These are phyloP conservation scores for Tetragonula carbonaria DNA, from an alignment of 2,888 invertebrate species.

Conservation along the genomic window DNA sequence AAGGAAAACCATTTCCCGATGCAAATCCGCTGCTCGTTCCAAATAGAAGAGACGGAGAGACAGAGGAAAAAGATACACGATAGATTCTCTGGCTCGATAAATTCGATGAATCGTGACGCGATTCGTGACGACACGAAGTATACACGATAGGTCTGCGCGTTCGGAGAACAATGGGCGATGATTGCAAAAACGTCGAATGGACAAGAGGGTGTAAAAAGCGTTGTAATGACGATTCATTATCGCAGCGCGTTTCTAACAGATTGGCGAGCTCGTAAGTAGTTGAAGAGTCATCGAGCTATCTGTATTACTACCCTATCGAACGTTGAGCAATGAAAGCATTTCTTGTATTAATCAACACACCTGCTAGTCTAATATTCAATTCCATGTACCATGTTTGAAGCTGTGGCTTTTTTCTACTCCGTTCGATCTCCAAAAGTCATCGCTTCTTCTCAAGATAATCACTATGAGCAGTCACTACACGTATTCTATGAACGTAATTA, in stretches of 20 bases:
- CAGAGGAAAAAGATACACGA: constrained; percentile 8
- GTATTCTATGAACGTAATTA: constrained; percentile 30
- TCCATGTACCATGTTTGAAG: constrained; percentile 3
- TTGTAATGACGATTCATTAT: constrained; percentile 51
- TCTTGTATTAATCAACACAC: constrained; percentile 32
- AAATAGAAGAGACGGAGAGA: background rate
- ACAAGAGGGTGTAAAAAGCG: constrained; percentile 38
- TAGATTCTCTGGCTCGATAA: constrained; percentile 24
- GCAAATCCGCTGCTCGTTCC: background rate
- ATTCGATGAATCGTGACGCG: constrained; percentile 39
- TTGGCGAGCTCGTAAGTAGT: constrained; percentile 22
- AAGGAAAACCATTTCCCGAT: background rate
- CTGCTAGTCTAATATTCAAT: constrained; percentile 21
- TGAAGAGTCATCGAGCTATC: constrained; percentile 30
- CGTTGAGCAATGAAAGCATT: constrained; percentile 34
- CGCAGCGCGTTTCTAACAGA: constrained; percentile 4
- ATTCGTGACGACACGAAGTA: constrained; percentile 11
- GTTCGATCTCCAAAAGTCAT: constrained; percentile 14
- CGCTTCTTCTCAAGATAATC: constrained; percentile 50
- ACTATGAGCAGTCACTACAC: constrained; percentile 34
- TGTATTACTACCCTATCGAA: constrained; percentile 35
- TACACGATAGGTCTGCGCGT: constrained; percentile 12
- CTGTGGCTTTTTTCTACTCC: background rate
- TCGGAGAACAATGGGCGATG: constrained; percentile 46
- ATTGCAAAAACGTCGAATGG: constrained; percentile 47